Evolutionary conservation across 2,797 vertebrate genomes (phyloP), one percentile per base, ranked within the genome.

Genomic region (Acipenser transmontanus): DNA sequence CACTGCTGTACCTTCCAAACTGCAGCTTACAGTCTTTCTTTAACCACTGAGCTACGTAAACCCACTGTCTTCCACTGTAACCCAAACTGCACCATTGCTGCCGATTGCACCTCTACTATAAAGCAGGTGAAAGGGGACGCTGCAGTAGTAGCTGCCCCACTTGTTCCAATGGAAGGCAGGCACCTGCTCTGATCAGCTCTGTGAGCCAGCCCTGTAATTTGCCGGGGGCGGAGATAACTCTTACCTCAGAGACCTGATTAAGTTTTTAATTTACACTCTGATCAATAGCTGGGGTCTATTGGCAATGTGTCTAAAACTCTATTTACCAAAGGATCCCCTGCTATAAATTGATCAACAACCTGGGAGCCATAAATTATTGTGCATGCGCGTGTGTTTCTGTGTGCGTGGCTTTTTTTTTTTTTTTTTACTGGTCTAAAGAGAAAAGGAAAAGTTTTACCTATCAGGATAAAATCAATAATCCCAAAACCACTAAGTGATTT

Each of bases 301-400:
- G 96, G 95, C 96, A 96, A 97, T 95, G 93, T 96, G 95, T 98
- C 96, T 96, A 96, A 96, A 98, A 95, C 94, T 98, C 94, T 96
- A 97, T 98, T 97, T 96, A 97, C 93, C 95, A 92, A 93, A 90
- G 92, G 91, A 95, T 95, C 95, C 94, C 91, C 91, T 92, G 91
- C 93, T 98, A 98, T 97, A 95, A 97, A 96, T 96, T 98, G 95
- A 98, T 98, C 95, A 98, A 93, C 94, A 91, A 94, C 92, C 92
- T 89, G 83, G 89, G 92, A 93, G 93, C 91, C 91, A 93, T 94
- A 94, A 95, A 97, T 97, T 95, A 95, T 88, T 87, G 84, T 77
- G 77, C 76, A 79, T 68, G 57, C 57, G 61, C 70, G 77, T 75
- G 77, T 65, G 78, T 66, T 66, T 63, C 62, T 57, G 56, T 69